These are phyloP conservation scores for Hylaeus volcanicus DNA, from an alignment of 1,140 invertebrate genomes.

Conservation along the genomic window DNA sequence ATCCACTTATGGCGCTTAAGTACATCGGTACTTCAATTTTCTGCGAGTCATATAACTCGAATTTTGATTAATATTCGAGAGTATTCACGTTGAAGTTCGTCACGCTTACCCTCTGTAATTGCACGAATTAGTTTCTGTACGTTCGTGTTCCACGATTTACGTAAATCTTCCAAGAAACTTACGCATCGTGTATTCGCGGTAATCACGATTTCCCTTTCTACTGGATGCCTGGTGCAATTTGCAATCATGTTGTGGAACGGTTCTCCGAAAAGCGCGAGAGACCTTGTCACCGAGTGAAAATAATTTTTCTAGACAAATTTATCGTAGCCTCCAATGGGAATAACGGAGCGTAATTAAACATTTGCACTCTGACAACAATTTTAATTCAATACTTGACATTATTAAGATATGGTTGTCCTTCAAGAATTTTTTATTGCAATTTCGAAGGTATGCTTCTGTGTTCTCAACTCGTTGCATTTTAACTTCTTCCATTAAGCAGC, in stretches of 20 bases:
- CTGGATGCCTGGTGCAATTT: neutral
- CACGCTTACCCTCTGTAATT: neutral
- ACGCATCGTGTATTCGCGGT: neutral
- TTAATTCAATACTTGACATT: no score
- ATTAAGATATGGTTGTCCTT: no score
- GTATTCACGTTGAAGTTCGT: neutral
- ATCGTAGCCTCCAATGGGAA: no score
- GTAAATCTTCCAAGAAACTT: neutral
- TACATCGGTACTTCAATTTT: no score
- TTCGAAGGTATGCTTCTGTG: no score
- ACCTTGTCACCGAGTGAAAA: neutral
- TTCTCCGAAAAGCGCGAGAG: neutral
- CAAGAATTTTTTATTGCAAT: no score
- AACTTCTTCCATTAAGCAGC: no score
- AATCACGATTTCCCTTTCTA: neutral
- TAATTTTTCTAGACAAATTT: neutral
- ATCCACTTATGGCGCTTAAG: no score
- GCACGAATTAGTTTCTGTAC: neutral
- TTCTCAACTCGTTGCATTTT: no score
- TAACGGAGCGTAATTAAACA: neutral
- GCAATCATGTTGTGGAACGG: neutral
- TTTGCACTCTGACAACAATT: no score
- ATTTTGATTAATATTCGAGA: neutral
- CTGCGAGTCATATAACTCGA: no score
- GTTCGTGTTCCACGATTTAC: neutral